phyloP scores from a whole-genome alignment of 2,113 vertebrate genomes.

The Actenoides hombroni region DNA sequence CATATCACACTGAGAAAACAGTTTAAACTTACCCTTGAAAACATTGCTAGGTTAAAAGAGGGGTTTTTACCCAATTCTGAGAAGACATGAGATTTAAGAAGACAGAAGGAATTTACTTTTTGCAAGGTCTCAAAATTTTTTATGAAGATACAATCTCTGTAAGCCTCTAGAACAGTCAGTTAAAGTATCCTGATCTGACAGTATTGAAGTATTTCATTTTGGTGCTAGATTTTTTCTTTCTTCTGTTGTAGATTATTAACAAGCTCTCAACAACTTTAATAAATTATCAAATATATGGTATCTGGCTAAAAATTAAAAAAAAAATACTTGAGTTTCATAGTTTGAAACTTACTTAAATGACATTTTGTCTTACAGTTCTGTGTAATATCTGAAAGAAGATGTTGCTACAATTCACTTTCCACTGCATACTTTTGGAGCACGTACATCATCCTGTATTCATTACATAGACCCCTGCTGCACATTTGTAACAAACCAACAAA shows the following conservation, averaged over 20 bases:
- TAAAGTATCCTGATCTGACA: not conserved
- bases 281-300: not conserved
- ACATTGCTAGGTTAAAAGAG: not conserved
- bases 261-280: not conserved
- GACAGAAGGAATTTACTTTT: not conserved
- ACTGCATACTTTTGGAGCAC: not conserved
- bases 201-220: not conserved
- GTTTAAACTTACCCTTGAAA: not conserved
- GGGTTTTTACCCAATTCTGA: fast-evolving
- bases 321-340: not conserved
- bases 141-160: not conserved
- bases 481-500: fast-evolving
- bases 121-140: not conserved
- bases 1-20: not conserved
- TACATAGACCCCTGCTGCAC: not conserved
- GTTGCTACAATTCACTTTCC: not conserved
- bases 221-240: not conserved
- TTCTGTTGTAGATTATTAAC: not conserved
- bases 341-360: not conserved
- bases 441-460: too few relatives aligned
- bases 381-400: not conserved
- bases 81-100: not conserved
- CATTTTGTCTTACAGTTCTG: not conserved
- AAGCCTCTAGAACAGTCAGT: not conserved
- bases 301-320: not conserved